These are phyloP conservation scores for Metallyticus violacea DNA, from an alignment of 2,888 invertebrate genomes.

Conservation along the genomic window DNA sequence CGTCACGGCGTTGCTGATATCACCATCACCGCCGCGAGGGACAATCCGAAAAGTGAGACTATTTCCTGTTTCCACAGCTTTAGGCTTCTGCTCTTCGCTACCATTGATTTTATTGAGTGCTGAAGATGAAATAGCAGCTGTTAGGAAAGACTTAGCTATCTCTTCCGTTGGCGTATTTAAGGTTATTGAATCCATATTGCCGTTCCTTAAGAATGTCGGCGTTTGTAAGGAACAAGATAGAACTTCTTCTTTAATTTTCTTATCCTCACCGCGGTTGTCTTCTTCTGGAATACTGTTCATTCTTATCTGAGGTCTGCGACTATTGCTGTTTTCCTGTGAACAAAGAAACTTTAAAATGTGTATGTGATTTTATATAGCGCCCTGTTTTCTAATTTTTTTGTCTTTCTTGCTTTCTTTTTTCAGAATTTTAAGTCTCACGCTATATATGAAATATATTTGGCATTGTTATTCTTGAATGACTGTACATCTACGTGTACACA, in stretches of 20 bases:
- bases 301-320: neutral
- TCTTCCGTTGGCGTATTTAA: neutral
- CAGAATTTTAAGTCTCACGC: no score
- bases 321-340: neutral
- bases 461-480: no score
- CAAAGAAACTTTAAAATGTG: neutral
- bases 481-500: no score
- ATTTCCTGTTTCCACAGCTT: no score
- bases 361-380: no score
- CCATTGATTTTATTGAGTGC: neutral
- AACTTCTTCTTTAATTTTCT: neutral
- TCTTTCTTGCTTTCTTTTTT: no score
- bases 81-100: neutral
- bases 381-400: no score
- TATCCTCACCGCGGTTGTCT: neutral
- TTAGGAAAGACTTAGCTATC: neutral
- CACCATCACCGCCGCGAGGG: neutral
- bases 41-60: neutral
- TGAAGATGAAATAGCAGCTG: neutral
- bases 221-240: neutral
- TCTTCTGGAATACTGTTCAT: neutral
- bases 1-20: neutral
- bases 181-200: neutral
- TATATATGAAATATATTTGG: no score
- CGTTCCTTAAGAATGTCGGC: neutral